phyloP scores from a whole-genome alignment of 2,113 vertebrate genomes.

The Taxidea taxus region DNA sequence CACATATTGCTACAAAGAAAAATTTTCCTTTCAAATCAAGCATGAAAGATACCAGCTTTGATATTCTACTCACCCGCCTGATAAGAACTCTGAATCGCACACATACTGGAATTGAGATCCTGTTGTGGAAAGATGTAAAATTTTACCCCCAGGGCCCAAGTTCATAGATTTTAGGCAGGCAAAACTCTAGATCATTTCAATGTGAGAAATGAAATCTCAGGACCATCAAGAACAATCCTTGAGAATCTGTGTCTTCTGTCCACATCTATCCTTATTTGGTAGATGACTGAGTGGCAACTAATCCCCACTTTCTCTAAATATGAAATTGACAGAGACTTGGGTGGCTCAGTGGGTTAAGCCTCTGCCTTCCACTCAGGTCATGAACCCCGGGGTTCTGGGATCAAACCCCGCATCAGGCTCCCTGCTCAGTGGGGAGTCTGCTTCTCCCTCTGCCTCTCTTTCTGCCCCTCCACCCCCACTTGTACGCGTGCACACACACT shows the following conservation, averaged over 20 bases:
- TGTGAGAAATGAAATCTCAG: slow-evolving; percentile 14
- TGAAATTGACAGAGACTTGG: neutral
- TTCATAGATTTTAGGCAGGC: slow-evolving; percentile 35
- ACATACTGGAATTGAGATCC: slow-evolving; percentile 45
- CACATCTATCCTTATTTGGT: neutral
- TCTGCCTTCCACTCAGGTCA: too few species aligned
- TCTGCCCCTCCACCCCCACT: too few species aligned
- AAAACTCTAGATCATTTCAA: slow-evolving; percentile 36
- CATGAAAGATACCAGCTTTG: slow-evolving; percentile 67
- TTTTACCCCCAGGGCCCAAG: slow-evolving; percentile 31
- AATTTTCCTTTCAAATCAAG: slow-evolving; percentile 68
- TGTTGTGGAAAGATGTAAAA: slow-evolving; percentile 13
- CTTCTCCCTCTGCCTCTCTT: too few species aligned
- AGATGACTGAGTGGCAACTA: neutral
- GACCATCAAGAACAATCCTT: neutral
- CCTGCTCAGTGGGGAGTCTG: too few species aligned
- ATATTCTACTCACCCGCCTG: slow-evolving; percentile 50
- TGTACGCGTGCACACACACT: too few species aligned
- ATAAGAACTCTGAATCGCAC: slow-evolving; percentile 41
- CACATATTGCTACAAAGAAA: slow-evolving; percentile 69
- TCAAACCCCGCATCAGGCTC: too few species aligned
- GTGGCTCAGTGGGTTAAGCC: too few species aligned
- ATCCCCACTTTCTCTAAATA: neutral
- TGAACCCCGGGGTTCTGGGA: too few species aligned
- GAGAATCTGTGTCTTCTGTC: neutral